Evolutionary conservation across 1,140 invertebrate species (phyloP).

Genomic region (Drosophila nannoptera): DNA sequence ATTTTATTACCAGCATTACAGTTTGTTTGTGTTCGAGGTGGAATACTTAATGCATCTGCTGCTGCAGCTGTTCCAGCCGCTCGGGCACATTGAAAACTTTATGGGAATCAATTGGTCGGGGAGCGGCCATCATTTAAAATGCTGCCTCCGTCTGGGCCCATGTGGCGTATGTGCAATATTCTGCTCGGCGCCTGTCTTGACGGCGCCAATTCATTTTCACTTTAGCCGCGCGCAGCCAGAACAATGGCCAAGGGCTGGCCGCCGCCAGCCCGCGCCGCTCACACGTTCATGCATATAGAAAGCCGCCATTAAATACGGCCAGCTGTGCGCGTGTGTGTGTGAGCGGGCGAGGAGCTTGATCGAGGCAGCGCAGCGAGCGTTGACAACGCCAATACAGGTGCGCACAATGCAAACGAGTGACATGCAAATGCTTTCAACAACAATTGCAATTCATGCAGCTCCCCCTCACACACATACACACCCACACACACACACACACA

Average conservation of each 20-base stretch:
- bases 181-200: conserved; percentile 32
- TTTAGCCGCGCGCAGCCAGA: conserved; percentile 46
- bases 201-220: conserved; percentile 66
- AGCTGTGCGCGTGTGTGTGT: neutral
- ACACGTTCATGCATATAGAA: conserved; percentile 60
- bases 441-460: conserved; percentile 71
- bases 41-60: conserved; percentile 4
- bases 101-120: conserved; percentile 14
- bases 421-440: conserved; percentile 78
- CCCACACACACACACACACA: neutral
- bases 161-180: conserved; percentile 64
- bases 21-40: conserved; percentile 47
- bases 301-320: conserved; percentile 56
- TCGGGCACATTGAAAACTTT: conserved; percentile 10
- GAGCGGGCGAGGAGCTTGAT: conserved; percentile 1
- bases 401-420: conserved; percentile 71
- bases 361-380: conserved; percentile 34
- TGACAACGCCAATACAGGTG: conserved; percentile 75
- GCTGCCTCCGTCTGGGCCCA: conserved; percentile 35
- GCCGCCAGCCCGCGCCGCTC: conserved; percentile 5
- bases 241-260: conserved; percentile 44
- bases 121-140: conserved; percentile 50
- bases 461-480: conserved; percentile 21
- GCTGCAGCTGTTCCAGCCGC: conserved; percentile 6
- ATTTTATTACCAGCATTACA: conserved; percentile 51